Evolutionary conservation across 2,888 invertebrate genomes (phyloP).

Genomic region (Conomelus anceps): DNA sequence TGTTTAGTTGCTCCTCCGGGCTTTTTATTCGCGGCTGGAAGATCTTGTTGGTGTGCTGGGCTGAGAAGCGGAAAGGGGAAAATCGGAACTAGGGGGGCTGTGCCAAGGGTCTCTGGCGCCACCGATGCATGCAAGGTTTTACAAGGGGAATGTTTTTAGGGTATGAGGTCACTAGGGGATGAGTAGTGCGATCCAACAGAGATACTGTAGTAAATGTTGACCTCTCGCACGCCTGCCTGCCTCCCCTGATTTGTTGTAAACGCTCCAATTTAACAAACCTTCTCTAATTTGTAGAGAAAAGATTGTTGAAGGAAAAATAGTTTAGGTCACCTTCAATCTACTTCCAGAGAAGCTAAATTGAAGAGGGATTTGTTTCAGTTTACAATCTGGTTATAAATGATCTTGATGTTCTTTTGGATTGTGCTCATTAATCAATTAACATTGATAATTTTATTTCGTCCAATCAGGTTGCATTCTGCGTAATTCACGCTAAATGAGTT

Average conservation of each 20-base stretch:
- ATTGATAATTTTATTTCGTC: no score
- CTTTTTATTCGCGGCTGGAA: neutral
- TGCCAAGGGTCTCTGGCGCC: neutral
- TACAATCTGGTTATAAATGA: no score
- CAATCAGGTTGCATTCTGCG: no score
- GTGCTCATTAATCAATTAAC: no score
- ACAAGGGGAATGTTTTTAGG: neutral
- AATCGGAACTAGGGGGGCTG: neutral
- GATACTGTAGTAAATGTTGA: neutral
- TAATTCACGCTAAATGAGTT: no score
- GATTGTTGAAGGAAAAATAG: neutral
- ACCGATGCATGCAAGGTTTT: neutral
- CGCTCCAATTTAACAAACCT: neutral
- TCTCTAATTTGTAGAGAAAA: neutral
- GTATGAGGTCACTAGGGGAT: neutral
- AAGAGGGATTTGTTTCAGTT: no score
- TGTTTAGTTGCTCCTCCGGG: neutral
- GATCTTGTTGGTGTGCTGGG: neutral
- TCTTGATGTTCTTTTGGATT: no score
- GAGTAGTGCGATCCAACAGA: neutral
- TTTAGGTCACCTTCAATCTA: neutral
- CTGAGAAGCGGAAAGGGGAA: neutral
- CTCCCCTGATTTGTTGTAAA: neutral
- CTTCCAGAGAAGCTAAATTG: neutral
- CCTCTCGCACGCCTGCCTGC: no score